Conservation (phyloP, 2,888 invertebrate genomes). For the Perithous albicinctus region DNA sequence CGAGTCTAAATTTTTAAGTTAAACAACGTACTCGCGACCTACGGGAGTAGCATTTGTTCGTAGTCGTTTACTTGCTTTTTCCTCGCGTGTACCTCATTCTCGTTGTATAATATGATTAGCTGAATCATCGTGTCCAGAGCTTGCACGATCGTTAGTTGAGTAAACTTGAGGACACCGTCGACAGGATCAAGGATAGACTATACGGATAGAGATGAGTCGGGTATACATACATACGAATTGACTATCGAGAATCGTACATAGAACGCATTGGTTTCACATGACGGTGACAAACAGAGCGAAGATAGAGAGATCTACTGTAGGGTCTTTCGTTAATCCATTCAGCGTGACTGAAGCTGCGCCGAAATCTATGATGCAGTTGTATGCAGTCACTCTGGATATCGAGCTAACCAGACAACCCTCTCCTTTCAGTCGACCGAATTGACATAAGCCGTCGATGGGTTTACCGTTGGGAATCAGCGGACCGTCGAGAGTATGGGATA, state of each 20-base stretch:
- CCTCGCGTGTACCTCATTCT: conserved; percentile 15
- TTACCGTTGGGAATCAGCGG: conserved; percentile 47
- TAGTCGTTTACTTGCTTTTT: neutral
- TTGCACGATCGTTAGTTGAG: conserved; percentile 67
- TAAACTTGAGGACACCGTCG: conserved; percentile 53
- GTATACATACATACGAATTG: neutral
- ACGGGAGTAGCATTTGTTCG: neutral
- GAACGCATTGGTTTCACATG: conserved; percentile 19
- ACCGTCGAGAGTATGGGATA: conserved; percentile 12
- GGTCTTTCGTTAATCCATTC: conserved; percentile 39
- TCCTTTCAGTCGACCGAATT: conserved; percentile 54
- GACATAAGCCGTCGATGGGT: conserved; percentile 65
- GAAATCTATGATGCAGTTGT: conserved; percentile 11
- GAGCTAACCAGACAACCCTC: neutral
- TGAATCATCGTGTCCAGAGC: conserved; percentile 59
- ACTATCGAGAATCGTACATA: conserved; percentile 22
- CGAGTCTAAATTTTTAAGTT: neutral
- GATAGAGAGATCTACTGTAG: conserved; percentile 6
- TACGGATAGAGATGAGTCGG: conserved; percentile 2
- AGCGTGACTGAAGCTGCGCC: conserved; percentile 7
- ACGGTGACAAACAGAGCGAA: conserved; percentile 5
- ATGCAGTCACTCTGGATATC: conserved; percentile 7
- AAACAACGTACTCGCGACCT: neutral
- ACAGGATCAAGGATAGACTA: conserved; percentile 26
- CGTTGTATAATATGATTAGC: conserved; percentile 49